Base-by-base conservation (phyloP, 2,888 invertebrate species). In the Caenorhabditis sp. region DNA sequence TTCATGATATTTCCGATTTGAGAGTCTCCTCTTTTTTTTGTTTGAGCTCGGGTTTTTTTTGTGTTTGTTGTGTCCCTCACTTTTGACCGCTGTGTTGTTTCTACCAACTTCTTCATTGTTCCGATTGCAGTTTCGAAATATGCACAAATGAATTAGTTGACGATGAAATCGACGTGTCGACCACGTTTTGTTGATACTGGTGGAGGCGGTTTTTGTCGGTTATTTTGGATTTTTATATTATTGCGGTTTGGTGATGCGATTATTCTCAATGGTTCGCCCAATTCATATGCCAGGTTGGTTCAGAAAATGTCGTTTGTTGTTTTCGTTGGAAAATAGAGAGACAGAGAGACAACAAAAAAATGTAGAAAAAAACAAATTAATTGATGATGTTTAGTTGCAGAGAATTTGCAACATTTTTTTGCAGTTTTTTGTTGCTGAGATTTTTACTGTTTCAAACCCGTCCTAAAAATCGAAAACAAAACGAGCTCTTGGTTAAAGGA, bases 231-330 rank as follows among this genome's bases (percentile, higher is more conserved):
- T 58, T 31, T 31, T 58, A 19, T 4, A 1, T 27, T 27, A 27
- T 55, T n/a, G 31, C 3, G 19, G 19, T 14, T 5, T 36, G 57
- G 67, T 26, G 37, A 72, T 12, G 65, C 73, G 10, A 78, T 85
- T 49, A 85, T 85, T 63, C 77, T 85, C 24, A 80, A 81, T 43
- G 85, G 85, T 6, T 76, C 79, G 8, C 78, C 84, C 0, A 78
- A 83, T 57, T 83, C 84, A 43, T 85, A 81, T 76, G 84, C 84
- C 8, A 75, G 84, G 84, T 84, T 8, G 26, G 66, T 26, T 26
- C n/a, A n/a, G n/a, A n/a, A n/a, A n/a, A n/a, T 50, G 12, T 6
- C 17, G 8, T 17, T 19, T 53, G 31, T 6, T 4, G 10, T 31
- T 31, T 6, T 10, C 31, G 10, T 31, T 31, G 4, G 31, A 31